Base-by-base conservation (phyloP, 2,797 vertebrate genomes). In the Hafferia zeledoni region DNA sequence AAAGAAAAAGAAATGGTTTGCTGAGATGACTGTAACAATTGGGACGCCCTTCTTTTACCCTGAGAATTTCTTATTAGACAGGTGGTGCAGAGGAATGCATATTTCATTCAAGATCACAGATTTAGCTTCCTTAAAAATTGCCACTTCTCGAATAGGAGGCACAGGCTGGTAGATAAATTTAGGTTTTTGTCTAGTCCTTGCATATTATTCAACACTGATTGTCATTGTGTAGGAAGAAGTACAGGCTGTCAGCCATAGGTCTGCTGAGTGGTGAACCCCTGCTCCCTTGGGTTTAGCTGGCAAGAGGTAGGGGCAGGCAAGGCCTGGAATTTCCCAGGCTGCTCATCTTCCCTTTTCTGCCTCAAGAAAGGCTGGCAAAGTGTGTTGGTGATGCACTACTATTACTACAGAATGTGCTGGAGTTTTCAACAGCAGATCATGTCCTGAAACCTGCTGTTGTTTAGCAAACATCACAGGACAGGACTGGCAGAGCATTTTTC, bases 281-380 rank as follows among this genome's bases (percentile, higher is more conserved):
- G 71, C 13, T 80, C 15, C 18, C 37, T 49, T 2, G 3, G 56
- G 33, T 49, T 63, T 80, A 47, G 56, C 49, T 60, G 59, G 55
- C 1, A 9, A 85, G 81, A 89, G 71, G 33, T 57, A 63, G 24
- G 52, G 41, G 14, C 18, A 56, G 64, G 41, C 59, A 56, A 75
- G 57, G 22, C 37, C 20, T 89, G 65, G 65, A 85, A 79, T 56
- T 94, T 77, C 79, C 61, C 43, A 71, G 24, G 76, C 39, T 91
- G 76, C 71, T 92, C 37, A 46, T 87, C 68, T 92, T 89, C 52
- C 33, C 27, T 93, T 89, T 92, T 68, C 67, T 92, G 74, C 20
- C 70, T 76, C 12, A 19, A 11, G 79, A 57, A 84, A 31, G 71
- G 44, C 60, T 87, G 64, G 68, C 64, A 49, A 65, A 2, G 2